These are phyloP conservation scores for Allobates femoralis DNA, from an alignment of 2,797 vertebrate genomes.

Conservation along the genomic window DNA sequence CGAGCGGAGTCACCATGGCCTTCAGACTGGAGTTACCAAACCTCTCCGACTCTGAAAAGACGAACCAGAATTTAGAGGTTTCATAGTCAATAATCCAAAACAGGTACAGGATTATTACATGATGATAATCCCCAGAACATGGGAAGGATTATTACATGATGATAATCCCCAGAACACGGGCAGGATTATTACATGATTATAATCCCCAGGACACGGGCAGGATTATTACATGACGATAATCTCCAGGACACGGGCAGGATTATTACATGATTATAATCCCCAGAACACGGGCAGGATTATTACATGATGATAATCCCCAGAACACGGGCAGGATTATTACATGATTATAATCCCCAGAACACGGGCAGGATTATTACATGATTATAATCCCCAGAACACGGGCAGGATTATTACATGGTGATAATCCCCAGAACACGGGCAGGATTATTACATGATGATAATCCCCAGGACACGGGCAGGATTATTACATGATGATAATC, in stretches of 20 bases:
- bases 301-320: not conserved
- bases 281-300: not conserved
- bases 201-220: not conserved
- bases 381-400: not conserved
- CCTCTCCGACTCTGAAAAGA: not conserved
- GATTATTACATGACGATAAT: not conserved
- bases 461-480: not conserved
- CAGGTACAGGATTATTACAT: not conserved
- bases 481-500: not conserved
- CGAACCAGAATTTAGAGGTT: not conserved
- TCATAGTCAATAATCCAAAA: not conserved
- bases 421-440: not conserved
- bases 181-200: not conserved
- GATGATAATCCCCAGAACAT: not conserved
- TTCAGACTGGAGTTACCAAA: not conserved
- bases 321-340: not conserved
- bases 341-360: too few relatives aligned
- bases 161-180: not conserved
- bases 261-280: not conserved
- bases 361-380: not conserved
- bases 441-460: not conserved
- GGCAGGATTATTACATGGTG: not conserved
- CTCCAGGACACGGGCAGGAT: not conserved
- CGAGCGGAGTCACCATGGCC: conserved; percentile 19
- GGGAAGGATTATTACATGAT: not conserved